phyloP scores from a whole-genome alignment of 2,888 invertebrate species.

The Meganola albula region DNA sequence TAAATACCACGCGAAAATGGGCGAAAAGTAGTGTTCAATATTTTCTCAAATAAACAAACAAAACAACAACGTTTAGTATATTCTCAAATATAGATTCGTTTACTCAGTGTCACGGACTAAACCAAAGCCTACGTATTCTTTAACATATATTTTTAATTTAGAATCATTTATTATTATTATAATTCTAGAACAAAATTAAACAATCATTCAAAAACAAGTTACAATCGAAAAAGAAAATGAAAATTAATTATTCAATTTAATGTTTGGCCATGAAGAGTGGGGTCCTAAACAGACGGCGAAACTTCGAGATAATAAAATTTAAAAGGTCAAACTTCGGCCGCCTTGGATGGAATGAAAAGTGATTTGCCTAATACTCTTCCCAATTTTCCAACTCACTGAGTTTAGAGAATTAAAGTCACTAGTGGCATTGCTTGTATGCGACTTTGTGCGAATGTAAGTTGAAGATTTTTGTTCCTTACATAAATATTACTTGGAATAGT shows the following conservation, averaged over 20 bases:
- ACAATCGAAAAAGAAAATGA: conserved; percentile 12
- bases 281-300: conserved; percentile 32
- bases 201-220: conserved; percentile 2
- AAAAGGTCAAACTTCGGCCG: conserved; percentile 72
- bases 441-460: too few relatives aligned
- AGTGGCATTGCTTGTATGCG: conserved; percentile 33
- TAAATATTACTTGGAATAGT: not conserved
- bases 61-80: too few relatives aligned
- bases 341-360: conserved; percentile 68
- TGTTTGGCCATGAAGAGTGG: conserved; percentile 24
- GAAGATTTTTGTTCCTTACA: too few relatives aligned
- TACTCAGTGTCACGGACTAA: too few relatives aligned
- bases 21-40: too few relatives aligned
- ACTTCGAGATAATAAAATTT: conserved; percentile 70
- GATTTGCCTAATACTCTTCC: conserved; percentile 76
- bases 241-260: conserved; percentile 26
- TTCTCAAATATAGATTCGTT: too few relatives aligned
- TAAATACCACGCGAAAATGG: too few relatives aligned
- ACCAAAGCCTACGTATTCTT: too few relatives aligned
- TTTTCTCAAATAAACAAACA: too few relatives aligned
- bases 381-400: conserved; percentile 70
- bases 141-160: too few relatives aligned
- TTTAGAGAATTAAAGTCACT: conserved; percentile 48
- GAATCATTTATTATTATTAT: too few relatives aligned
- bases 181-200: too few relatives aligned